Base-by-base conservation (phyloP, 64 coral and sea anemone species). In the Montipora sp. region DNA sequence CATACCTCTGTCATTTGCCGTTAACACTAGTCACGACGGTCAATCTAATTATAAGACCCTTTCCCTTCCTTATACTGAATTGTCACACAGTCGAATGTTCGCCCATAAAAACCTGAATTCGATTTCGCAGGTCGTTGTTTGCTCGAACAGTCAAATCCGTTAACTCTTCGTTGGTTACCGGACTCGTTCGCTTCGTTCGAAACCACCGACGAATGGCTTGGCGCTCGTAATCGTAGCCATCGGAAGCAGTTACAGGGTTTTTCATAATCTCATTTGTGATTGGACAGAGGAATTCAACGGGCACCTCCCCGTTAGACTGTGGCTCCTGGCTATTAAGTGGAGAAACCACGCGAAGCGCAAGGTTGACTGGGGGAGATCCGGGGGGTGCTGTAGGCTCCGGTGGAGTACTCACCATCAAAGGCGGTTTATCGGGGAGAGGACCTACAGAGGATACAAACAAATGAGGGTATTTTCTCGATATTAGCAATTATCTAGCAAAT, bases 251-350 rank as follows among this genome's bases (percentile, higher is more conserved):
- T 1, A 92, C 95, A 8, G 95, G 95, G 59, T 94, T 59, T 44
- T 65, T 78, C 95, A 94, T 98, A 13, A 98, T 81, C 58, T 98
- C 65, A 77, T 94, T 98, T 14, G 95, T 91, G 83, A 98, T 91
- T 48, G 92, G 92, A 79, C 92, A 94, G 24, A 98, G 65, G 77
- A 94, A 98, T 13, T 98, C 95, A 75, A 98, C 94, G 3, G 95
- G 95, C n/a, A 94, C 88, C 36, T 94, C 89, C 4, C 48, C 27
- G 68, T 94, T 84, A 80, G 94, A 94, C n/a, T 69, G 23, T 13
- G 47, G 36, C 5, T 45, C 44, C 59, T 49, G 59, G 8, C 61
- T 21, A 13, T 76, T 1, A 16, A 77, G 45, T 11, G 94, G 83
- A 0, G 83, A 46, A 4, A 92, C 83, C 7, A 77, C 8, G 1